Conservation (phyloP, 2,113 vertebrate species). For the Hippocampus guttulatus region DNA sequence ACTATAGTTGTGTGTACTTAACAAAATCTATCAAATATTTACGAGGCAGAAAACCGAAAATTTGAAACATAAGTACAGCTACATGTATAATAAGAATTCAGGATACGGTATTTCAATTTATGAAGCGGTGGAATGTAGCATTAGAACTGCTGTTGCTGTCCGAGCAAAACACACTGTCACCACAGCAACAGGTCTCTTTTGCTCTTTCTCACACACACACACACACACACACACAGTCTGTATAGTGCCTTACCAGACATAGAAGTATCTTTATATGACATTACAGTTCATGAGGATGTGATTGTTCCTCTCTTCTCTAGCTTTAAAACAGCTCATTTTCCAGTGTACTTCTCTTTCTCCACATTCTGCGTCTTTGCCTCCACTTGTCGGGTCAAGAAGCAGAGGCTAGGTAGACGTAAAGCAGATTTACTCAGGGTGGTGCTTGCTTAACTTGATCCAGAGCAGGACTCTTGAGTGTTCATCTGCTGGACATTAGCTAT, state of each 20-base stretch:
- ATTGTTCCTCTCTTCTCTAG: constrained; percentile 54
- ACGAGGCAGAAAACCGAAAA: neutral
- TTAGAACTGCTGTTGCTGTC: constrained; percentile 18
- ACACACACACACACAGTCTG: constrained; percentile 29
- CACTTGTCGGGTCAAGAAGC: constrained; percentile 22
- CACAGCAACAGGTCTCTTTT: constrained; percentile 35
- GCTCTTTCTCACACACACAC: constrained; percentile 10
- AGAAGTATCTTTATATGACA: constrained; percentile 60
- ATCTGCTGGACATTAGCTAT: constrained; percentile 56
- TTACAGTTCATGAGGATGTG: constrained; percentile 62
- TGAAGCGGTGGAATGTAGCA: constrained; percentile 8
- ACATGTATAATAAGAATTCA: neutral
- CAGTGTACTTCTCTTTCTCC: constrained; percentile 14
- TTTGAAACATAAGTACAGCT: neutral
- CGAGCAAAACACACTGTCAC: constrained; percentile 46
- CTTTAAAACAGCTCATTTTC: constrained; percentile 19
- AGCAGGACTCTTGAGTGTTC: constrained; percentile 21
- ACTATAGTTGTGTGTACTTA: neutral
- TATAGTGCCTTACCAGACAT: constrained; percentile 51
- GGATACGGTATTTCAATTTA: constrained; percentile 17
- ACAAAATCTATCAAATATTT: neutral
- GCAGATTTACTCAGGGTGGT: constrained; percentile 21
- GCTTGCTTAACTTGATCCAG: constrained; percentile 32
- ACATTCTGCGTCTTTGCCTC: constrained; percentile 18
- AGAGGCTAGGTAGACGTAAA: constrained; percentile 22